Percentiles rank a stretch among this genome's conserved stretches.
Conservation (phyloP, 92 coral and sea anemone species). For the Isaurus tuberculatus region DNA sequence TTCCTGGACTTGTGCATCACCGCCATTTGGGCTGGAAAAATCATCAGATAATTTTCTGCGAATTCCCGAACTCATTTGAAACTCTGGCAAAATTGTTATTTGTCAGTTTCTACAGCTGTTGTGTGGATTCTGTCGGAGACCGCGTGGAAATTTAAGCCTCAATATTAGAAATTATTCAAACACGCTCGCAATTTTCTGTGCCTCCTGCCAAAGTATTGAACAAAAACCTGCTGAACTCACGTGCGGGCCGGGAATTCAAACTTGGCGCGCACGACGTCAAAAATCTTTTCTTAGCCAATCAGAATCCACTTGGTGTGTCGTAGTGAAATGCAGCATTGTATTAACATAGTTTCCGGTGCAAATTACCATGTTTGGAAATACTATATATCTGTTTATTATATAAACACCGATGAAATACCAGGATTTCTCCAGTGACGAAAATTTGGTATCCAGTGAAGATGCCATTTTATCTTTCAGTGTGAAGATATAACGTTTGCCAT, state of each 20-base stretch:
- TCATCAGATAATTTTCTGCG: slow-evolving; percentile 27
- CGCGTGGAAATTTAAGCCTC: slow-evolving; percentile 37
- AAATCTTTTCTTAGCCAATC: slow-evolving; percentile 45
- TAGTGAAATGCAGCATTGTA: neutral
- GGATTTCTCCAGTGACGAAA: too few species aligned
- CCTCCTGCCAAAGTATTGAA: slow-evolving; percentile 27
- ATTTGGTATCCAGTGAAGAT: too few species aligned
- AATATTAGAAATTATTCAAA: slow-evolving; percentile 26
- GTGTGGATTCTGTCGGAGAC: neutral
- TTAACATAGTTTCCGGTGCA: too few species aligned
- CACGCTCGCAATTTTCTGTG: slow-evolving; percentile 26
- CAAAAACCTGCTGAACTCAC: slow-evolving; percentile 46
- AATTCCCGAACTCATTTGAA: slow-evolving; percentile 22
- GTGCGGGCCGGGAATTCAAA: slow-evolving; percentile 64
- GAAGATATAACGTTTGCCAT: too few species aligned
- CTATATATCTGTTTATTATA: too few species aligned
- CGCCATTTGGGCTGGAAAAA: slow-evolving; percentile 23
- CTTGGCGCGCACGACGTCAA: slow-evolving; percentile 64
- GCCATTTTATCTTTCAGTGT: too few species aligned
- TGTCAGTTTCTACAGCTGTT: slow-evolving; percentile 34
- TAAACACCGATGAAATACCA: too few species aligned
- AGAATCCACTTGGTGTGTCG: slow-evolving; percentile 7
- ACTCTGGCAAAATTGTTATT: neutral
- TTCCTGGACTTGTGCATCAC: slow-evolving; percentile 15
- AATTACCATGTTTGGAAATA: too few species aligned